phyloP scores from a whole-genome alignment of 2,113 vertebrate genomes.

The Neolamprologus variostigma region DNA sequence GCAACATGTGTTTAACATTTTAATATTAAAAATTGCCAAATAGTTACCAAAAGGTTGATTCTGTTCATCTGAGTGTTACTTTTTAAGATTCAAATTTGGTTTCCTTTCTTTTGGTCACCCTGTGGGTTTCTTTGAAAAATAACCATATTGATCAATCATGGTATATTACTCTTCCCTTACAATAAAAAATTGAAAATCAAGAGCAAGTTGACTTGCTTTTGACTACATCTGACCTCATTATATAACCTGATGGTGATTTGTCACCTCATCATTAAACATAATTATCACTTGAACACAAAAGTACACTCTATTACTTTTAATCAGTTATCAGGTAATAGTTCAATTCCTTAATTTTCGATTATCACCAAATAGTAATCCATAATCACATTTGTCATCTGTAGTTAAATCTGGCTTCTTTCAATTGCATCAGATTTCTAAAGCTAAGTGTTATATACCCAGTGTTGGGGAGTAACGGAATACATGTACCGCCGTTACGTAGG shows the following conservation, averaged over 20 bases:
- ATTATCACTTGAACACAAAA: background rate
- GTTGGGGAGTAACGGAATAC: too few species aligned
- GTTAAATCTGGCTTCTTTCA: background rate
- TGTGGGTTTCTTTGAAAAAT: background rate
- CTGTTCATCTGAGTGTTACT: background rate
- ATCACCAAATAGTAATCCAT: background rate
- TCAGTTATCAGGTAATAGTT: background rate
- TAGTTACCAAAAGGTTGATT: background rate
- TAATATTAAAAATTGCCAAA: fast-evolving
- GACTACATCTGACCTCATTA: background rate
- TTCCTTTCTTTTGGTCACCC: background rate
- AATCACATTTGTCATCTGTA: background rate
- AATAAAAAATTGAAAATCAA: background rate
- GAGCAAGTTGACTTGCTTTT: background rate
- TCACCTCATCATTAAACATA: background rate
- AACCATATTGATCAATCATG: background rate
- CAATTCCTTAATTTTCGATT: background rate
- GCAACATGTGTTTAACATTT: background rate
- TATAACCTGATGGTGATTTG: background rate
- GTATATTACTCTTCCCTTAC: background rate
- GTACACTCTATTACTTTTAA: background rate
- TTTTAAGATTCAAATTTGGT: background rate
- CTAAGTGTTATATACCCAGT: background rate
- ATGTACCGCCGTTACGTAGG: too few species aligned
- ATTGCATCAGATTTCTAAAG: background rate